Evolutionary conservation across 2,888 invertebrate genomes (phyloP).

Genomic region (Lymantria monacha): DNA sequence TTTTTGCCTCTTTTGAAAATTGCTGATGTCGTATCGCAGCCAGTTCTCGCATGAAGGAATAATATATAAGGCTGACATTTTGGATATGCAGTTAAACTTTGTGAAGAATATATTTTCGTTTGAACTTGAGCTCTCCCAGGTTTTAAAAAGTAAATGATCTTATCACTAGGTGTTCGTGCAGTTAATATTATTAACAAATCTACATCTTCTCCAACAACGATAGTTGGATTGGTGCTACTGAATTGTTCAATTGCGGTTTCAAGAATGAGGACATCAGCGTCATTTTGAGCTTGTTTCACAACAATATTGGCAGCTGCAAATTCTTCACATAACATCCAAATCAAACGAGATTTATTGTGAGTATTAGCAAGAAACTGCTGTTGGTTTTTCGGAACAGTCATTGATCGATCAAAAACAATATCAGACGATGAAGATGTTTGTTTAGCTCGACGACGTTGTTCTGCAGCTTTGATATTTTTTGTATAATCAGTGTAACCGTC

Average conservation of each 20-base stretch:
- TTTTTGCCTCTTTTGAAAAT: constrained; percentile 9
- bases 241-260: constrained; percentile 16
- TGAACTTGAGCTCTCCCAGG: constrained; percentile 6
- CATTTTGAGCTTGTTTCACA: constrained; percentile 2
- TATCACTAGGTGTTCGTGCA: constrained; percentile 9
- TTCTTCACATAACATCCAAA: constrained; percentile 10
- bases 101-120: constrained; percentile 14
- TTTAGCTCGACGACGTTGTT: constrained; percentile 13
- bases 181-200: constrained; percentile 8
- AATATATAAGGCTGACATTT: constrained; percentile 9
- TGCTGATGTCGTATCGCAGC: constrained; percentile 15
- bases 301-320: constrained; percentile 6
- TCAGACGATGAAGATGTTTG: constrained; percentile 3
- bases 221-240: too few relatives aligned
- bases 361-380: constrained; percentile 11
- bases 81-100: constrained; percentile 15
- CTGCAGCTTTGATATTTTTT: too few relatives aligned
- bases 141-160: constrained; percentile 12
- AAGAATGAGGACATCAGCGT: constrained; percentile 6
- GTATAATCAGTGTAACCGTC: not conserved
- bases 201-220: constrained; percentile 12
- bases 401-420: constrained; percentile 4
- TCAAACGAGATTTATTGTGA: constrained; percentile 10
- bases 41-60: constrained; percentile 12
- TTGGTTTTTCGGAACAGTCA: constrained; percentile 3